Conservation (phyloP, 2,888 invertebrate genomes). For the Horisme vitalbata region DNA sequence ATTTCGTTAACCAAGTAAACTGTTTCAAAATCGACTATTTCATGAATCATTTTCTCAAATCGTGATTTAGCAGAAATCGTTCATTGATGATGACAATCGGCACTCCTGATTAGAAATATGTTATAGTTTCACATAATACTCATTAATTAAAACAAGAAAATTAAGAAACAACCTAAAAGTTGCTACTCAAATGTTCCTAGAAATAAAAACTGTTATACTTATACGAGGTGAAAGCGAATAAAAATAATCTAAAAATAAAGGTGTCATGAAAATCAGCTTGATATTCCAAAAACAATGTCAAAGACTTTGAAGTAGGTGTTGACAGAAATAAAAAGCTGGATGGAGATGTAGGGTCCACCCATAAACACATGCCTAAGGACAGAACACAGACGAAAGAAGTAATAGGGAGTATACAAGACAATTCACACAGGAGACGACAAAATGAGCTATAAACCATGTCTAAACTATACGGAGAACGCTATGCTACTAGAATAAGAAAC, state of each 20-base stretch:
- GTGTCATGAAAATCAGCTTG: constrained; percentile 21
- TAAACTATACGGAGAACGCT: constrained; percentile 57
- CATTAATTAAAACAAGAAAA: constrained; percentile 9
- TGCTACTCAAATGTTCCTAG: constrained; percentile 31
- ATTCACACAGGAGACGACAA: constrained; percentile 55
- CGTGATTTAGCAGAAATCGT: neutral
- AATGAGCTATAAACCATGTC: constrained; percentile 50
- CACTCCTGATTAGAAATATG: neutral
- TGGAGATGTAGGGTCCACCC: constrained; percentile 50
- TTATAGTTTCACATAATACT: constrained; percentile 5
- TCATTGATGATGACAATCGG: constrained; percentile 4
- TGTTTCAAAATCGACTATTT: no score
- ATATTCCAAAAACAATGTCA: constrained; percentile 14
- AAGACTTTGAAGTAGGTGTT: constrained; percentile 19
- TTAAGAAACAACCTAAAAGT: constrained; percentile 13
- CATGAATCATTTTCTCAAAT: no score
- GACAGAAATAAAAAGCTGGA: constrained; percentile 40
- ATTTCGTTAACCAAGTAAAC: no score
- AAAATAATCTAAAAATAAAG: constrained; percentile 40
- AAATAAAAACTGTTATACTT: constrained; percentile 22
- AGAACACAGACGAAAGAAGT: constrained; percentile 41
- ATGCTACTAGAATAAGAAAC: constrained; percentile 64
- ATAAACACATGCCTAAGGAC: constrained; percentile 60
- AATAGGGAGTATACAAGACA: constrained; percentile 51
- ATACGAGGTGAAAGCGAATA: constrained; percentile 38